These are phyloP conservation scores for Xylocampa areola DNA, from an alignment of 2,888 invertebrate species.

Conservation along the genomic window DNA sequence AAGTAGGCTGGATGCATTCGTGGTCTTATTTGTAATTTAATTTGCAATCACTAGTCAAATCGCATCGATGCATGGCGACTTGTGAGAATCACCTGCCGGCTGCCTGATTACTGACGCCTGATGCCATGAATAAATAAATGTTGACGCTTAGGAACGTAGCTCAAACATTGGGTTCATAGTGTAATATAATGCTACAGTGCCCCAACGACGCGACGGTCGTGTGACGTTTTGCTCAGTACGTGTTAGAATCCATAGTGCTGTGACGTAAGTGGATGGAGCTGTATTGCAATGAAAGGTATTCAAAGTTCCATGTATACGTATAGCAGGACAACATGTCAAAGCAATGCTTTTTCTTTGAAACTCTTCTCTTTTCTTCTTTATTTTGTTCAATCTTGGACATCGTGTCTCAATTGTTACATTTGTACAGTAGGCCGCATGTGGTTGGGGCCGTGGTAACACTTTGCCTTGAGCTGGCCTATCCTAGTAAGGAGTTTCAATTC, in stretches of 20 bases:
- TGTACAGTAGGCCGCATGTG: no score
- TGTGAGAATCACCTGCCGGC: constrained; percentile 77
- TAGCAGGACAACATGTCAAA: no score
- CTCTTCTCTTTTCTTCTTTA: no score
- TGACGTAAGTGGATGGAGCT: constrained; percentile 14
- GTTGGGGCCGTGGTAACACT: no score
- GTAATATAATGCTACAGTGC: constrained; percentile 31
- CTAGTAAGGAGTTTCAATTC: no score
- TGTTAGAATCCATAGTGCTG: constrained; percentile 25
- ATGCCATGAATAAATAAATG: constrained; percentile 70
- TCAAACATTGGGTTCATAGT: constrained; percentile 10
- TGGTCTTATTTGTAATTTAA: constrained; percentile 76
- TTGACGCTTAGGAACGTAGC: constrained; percentile 32
- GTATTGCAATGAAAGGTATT: not conserved
- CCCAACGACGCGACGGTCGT: constrained; percentile 12
- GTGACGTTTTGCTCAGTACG: constrained; percentile 27
- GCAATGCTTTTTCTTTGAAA: not conserved
- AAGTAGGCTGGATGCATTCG: constrained; percentile 58
- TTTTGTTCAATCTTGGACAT: no score
- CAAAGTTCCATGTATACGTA: not conserved
- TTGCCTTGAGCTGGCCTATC: no score
- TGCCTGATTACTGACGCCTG: constrained; percentile 71
- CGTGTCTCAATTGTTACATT: no score
- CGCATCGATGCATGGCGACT: constrained; percentile 69
- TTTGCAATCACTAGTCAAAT: constrained; percentile 71